phyloP scores from a whole-genome alignment of 2,888 invertebrate species.

The Drosophila merina region DNA sequence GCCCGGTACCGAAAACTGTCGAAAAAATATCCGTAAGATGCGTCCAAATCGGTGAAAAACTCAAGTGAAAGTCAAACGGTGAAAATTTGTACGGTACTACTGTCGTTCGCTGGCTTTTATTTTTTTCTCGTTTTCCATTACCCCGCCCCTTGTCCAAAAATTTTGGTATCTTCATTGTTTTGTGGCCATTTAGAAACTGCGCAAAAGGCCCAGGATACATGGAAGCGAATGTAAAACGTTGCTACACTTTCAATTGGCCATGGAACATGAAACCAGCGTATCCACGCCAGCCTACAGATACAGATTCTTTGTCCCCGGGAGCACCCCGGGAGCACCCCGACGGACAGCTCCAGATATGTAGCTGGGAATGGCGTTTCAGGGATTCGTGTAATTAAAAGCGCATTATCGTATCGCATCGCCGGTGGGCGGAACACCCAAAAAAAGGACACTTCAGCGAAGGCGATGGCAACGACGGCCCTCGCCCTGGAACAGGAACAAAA shows the following conservation, averaged over 20 bases:
- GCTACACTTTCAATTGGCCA: constrained; percentile 3
- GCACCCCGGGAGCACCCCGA: constrained; percentile 56
- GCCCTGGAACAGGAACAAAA: constrained; percentile 75
- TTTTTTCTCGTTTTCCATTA: constrained; percentile 22
- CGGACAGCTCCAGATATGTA: neutral
- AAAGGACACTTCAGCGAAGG: constrained; percentile 24
- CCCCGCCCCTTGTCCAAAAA: constrained; percentile 1
- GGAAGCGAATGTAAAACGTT: constrained; percentile 40
- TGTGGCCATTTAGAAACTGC: constrained; percentile 73
- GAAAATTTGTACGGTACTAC: constrained; percentile 56
- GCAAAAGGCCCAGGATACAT: constrained; percentile 62
- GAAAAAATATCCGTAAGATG: constrained; percentile 23
- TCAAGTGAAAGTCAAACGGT: constrained; percentile 46
- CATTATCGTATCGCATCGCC: constrained; percentile 40
- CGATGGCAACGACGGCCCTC: constrained; percentile 56
- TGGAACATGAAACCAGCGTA: constrained; percentile 12
- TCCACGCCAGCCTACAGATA: constrained; percentile 21
- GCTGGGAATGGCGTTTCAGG: constrained; percentile 17
- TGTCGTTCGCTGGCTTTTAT: constrained; percentile 51
- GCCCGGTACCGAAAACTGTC: constrained; percentile 19
- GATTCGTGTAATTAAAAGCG: constrained; percentile 37
- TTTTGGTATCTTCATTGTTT: constrained; percentile 41
- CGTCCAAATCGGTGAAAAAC: constrained; percentile 46
- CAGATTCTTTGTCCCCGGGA: constrained; percentile 42
- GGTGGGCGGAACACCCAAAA: constrained; percentile 47